A percentile compares a stretch with the other conserved stretches of the same genome.
Evolutionary conservation across 2,113 vertebrate genomes (phyloP).

Genomic region (Eupsittula cactorum): DNA sequence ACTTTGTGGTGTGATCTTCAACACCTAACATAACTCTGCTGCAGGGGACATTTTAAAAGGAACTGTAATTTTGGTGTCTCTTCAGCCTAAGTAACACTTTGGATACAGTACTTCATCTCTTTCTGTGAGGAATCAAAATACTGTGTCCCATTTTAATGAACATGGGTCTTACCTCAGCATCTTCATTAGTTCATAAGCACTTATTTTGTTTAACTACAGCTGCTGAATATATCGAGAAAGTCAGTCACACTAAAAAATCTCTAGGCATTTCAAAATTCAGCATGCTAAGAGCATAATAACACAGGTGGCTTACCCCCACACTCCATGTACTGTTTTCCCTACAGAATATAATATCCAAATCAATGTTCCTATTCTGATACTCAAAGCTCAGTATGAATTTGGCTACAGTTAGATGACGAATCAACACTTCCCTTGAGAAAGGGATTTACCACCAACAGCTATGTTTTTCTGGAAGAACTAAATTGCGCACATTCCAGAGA

Average conservation of each 20-base stretch:
- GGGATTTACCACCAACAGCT: neutral
- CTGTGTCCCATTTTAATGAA: neutral
- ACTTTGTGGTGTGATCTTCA: neutral
- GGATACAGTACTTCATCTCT: neutral
- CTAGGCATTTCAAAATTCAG: neutral
- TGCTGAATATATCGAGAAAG: neutral
- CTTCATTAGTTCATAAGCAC: neutral
- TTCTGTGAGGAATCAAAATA: neutral
- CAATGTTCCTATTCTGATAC: neutral
- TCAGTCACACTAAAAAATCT: neutral
- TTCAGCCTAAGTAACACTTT: neutral
- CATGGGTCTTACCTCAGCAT: neutral
- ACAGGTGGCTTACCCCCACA: neutral
- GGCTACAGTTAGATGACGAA: neutral
- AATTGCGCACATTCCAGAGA: conserved; percentile 13
- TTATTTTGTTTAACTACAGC: neutral
- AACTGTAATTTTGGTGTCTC: neutral
- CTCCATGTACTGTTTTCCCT: neutral
- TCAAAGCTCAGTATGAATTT: neutral
- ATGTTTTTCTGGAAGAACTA: conserved; percentile 3
- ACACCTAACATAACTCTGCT: neutral
- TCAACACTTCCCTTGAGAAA: neutral
- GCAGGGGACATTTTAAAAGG: neutral
- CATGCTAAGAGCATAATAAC: neutral
- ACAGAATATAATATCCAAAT: neutral